Conservation (phyloP, 1,140 invertebrate species). For the Drosophila biarmipes region DNA sequence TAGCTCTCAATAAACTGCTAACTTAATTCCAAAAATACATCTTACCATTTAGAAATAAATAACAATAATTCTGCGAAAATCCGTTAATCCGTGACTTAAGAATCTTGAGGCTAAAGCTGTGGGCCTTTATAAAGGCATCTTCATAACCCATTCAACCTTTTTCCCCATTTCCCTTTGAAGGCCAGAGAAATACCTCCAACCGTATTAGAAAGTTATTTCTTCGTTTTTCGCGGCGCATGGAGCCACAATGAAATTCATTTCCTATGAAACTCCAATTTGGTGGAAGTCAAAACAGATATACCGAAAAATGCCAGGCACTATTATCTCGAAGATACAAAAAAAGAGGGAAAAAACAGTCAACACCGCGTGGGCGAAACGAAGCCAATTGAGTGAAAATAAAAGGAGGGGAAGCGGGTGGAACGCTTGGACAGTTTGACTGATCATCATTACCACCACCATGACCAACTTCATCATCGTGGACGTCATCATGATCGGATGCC, state of each 20-base stretch:
- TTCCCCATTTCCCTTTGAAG: constrained; percentile 13
- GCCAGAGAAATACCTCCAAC: constrained; percentile 20
- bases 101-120: neutral
- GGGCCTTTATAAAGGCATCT: neutral
- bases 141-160: neutral
- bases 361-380: constrained; percentile 44
- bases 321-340: constrained; percentile 30
- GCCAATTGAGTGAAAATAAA: constrained; percentile 49
- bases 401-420: neutral
- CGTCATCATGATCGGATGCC: constrained; percentile 11
- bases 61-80: too few species aligned
- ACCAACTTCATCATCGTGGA: neutral
- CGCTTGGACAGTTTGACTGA: constrained; percentile 32
- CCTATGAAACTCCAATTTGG: constrained; percentile 36
- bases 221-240: constrained; percentile 9
- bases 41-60: too few species aligned
- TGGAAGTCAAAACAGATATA: constrained; percentile 12
- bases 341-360: constrained; percentile 13
- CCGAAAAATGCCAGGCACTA: constrained; percentile 30
- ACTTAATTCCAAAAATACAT: too few species aligned
- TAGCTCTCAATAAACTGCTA: too few species aligned
- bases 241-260: constrained; percentile 23
- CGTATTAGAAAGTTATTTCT: constrained; percentile 44
- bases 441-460: neutral
- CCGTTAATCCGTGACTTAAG: too few species aligned